Conservation (phyloP, 2,797 vertebrate genomes). For the Epinephelus coioides region DNA sequence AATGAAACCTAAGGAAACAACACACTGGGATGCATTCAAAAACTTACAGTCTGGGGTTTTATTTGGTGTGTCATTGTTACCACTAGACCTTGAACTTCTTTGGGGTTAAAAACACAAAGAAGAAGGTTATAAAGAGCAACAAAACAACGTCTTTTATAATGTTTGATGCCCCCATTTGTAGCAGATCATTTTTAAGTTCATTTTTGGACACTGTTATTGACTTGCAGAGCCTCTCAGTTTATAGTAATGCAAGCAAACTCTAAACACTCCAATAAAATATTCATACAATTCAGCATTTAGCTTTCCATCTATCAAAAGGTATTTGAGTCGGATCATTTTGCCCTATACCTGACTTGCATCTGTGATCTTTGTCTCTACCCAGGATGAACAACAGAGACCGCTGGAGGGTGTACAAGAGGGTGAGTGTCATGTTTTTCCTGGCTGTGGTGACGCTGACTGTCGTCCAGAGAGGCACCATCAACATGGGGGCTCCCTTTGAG, state of each 20-base stretch:
- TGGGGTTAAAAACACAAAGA: not conserved
- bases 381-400: constrained; percentile 88
- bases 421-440: constrained; percentile 88
- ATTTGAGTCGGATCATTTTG: not conserved
- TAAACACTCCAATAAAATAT: not conserved
- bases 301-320: not conserved
- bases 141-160: no score
- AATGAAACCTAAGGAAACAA: not conserved
- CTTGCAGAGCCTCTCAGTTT: no score
- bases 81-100: not conserved
- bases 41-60: not conserved
- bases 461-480: constrained; percentile 87
- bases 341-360: not conserved
- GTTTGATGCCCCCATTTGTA: no score
- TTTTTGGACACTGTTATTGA: no score
- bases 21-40: not conserved
- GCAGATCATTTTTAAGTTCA: no score
- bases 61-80: not conserved
- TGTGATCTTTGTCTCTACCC: constrained; percentile 37
- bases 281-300: not conserved
- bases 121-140: no score
- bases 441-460: constrained; percentile 87
- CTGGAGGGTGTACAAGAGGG: constrained; percentile 89
- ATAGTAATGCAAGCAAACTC: no score
- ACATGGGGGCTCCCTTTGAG: constrained; percentile 82